phyloP scores from a whole-genome alignment of 1,140 invertebrate species.

The Aphelinus atriplicis region DNA sequence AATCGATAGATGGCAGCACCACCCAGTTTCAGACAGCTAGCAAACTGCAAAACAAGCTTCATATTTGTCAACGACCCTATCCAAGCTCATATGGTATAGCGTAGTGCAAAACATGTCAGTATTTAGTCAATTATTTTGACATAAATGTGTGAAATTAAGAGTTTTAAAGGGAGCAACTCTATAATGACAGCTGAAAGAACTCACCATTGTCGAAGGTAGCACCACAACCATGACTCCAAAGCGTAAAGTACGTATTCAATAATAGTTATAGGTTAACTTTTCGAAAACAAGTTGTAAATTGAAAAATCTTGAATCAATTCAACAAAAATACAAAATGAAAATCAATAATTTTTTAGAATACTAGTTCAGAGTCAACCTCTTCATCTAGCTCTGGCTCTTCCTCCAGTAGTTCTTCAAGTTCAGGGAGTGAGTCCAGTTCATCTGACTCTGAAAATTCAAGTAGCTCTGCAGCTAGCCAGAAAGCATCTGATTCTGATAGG shows the following conservation, averaged over 20 bases:
- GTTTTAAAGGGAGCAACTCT: constrained; percentile 27
- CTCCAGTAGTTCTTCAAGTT: constrained; percentile 71
- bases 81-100: constrained; percentile 40
- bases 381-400: constrained; percentile 73
- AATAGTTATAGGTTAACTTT: constrained; percentile 36
- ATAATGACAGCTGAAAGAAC: constrained; percentile 30
- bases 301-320: constrained; percentile 1
- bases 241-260: constrained; percentile 55
- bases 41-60: constrained; percentile 28
- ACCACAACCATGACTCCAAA: constrained; percentile 60
- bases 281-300: constrained; percentile 17
- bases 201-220: constrained; percentile 43
- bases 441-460: constrained; percentile 78
- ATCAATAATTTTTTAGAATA: constrained; percentile 56
- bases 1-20: constrained; percentile 15
- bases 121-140: constrained; percentile 40
- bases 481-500: constrained; percentile 61
- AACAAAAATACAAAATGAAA: constrained; percentile 4
- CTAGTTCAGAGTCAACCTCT: constrained; percentile 72
- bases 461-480: constrained; percentile 64
- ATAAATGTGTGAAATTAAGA: constrained; percentile 39
- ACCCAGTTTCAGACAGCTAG: neutral
- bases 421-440: constrained; percentile 74
- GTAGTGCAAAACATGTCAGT: constrained; percentile 28
- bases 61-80: constrained; percentile 39